phyloP scores from a whole-genome alignment of 1,140 invertebrate genomes.

The Drosophila ananassae region DNA sequence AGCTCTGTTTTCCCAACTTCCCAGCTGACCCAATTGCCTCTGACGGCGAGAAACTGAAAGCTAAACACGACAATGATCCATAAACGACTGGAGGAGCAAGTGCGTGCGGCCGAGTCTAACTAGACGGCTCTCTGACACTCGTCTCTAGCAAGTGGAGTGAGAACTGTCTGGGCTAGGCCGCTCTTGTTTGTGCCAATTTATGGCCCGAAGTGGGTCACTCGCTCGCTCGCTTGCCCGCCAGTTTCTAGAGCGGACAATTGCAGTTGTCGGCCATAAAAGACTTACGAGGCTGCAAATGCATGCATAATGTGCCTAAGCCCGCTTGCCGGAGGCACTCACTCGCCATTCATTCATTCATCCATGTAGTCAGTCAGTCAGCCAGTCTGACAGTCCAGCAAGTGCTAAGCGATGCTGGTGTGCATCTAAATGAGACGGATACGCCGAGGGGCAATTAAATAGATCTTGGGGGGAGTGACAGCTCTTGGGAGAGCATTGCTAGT shows the following conservation, averaged over 20 bases:
- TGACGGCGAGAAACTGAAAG: conserved; percentile 34
- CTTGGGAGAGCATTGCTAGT: too few relatives aligned
- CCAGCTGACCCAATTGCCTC: conserved; percentile 58
- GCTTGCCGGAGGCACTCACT: conserved; percentile 33
- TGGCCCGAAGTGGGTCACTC: conserved; percentile 69
- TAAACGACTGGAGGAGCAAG: conserved; percentile 43
- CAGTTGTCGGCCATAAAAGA: conserved; percentile 69
- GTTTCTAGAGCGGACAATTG: conserved; percentile 72
- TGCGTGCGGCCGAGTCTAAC: conserved; percentile 51
- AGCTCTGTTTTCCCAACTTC: conserved; percentile 34
- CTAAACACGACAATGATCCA: conserved; percentile 54
- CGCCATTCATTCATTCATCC: conserved; percentile 38
- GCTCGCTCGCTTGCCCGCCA: conserved; percentile 14
- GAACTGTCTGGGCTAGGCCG: not conserved
- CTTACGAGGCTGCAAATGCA: conserved; percentile 60
- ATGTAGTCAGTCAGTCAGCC: conserved; percentile 22
- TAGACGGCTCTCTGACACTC: conserved; percentile 26
- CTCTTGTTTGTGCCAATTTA: conserved; percentile 67
- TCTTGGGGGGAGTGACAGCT: not conserved
- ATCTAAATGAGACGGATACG: conserved; percentile 47
- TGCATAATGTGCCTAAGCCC: conserved; percentile 73
- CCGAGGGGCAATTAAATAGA: conserved; percentile 26
- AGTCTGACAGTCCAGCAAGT: conserved; percentile 20
- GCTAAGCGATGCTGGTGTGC: conserved; percentile 61
- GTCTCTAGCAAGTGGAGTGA: conserved; percentile 59